A percentile compares a stretch with the other conserved stretches of the same genome.
Conservation (phyloP, 2,888 invertebrate genomes). For the Drosophila flavopinicola region DNA sequence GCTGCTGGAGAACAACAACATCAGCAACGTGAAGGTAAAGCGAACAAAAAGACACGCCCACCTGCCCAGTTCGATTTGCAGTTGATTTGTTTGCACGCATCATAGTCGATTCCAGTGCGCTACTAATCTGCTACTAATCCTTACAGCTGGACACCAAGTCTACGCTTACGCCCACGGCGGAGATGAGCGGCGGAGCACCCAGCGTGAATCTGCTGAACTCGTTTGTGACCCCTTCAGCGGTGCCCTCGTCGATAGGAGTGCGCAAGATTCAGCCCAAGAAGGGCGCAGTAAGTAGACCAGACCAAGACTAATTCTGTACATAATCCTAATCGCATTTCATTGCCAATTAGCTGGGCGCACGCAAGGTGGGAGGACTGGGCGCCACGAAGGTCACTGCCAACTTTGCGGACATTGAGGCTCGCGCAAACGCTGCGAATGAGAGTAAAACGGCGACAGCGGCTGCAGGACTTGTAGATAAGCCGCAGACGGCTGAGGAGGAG, state of each 20-base stretch:
- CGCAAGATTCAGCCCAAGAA: constrained; percentile 89
- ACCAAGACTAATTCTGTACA: not conserved
- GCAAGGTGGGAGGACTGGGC: constrained; percentile 92
- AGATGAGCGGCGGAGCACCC: constrained; percentile 62
- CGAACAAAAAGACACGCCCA: constrained; percentile 23
- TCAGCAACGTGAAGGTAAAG: constrained; percentile 85
- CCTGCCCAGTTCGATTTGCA: constrained; percentile 23
- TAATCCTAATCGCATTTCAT: not conserved
- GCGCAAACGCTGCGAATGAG: constrained; percentile 94
- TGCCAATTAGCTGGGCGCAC: constrained; percentile 89
- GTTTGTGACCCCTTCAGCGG: constrained; percentile 77
- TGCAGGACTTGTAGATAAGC: constrained; percentile 74
- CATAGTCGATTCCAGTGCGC: too few species aligned
- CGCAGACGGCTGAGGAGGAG: constrained; percentile 87
- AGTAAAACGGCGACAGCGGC: constrained; percentile 85
- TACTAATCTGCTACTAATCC: not conserved
- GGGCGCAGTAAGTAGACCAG: constrained; percentile 86
- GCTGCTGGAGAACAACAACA: constrained; percentile 84
- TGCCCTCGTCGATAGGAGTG: constrained; percentile 90
- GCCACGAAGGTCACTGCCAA: constrained; percentile 97
- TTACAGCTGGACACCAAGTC: constrained; percentile 69
- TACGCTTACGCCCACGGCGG: constrained; percentile 28
- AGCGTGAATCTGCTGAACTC: constrained; percentile 83
- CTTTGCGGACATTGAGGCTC: constrained; percentile 97
- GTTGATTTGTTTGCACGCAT: constrained; percentile 14